Percentiles rank a stretch among this genome's conserved stretches.
These are phyloP conservation scores for Pygocentrus nattereri DNA, from an alignment of 2,797 vertebrate species.

Conservation along the genomic window DNA sequence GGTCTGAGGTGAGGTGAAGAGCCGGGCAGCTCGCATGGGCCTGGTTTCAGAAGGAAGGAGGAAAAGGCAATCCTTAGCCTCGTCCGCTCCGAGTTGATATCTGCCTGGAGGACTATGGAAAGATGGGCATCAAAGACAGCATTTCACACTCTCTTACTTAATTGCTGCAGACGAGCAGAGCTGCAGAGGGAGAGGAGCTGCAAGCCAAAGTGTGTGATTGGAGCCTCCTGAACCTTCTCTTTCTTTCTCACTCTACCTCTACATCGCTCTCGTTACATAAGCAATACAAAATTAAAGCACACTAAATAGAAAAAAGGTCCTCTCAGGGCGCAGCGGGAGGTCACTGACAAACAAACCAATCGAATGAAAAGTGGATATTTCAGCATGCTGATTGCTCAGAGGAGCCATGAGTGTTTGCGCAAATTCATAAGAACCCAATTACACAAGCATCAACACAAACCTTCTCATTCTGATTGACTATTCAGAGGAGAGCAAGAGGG, in stretches of 20 bases:
- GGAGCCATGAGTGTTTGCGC: slow-evolving; percentile 12
- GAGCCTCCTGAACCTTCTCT: slow-evolving; percentile 12
- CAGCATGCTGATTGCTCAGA: slow-evolving; percentile 14
- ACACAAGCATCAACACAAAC: background rate
- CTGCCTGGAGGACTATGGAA: slow-evolving; percentile 15
- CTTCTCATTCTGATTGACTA: slow-evolving; percentile 23
- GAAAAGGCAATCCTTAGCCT: slow-evolving; percentile 9
- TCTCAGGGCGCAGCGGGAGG: slow-evolving; percentile 40
- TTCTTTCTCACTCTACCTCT: background rate
- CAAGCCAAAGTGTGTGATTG: slow-evolving; percentile 13
- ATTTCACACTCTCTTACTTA: slow-evolving; percentile 18
- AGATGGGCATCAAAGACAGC: slow-evolving; percentile 20
- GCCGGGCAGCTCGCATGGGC: slow-evolving; percentile 7
- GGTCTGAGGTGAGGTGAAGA: slow-evolving; percentile 24
- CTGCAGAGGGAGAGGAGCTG: slow-evolving; percentile 17
- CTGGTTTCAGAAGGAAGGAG: background rate
- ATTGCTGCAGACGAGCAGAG: slow-evolving; percentile 16
- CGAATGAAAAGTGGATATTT: slow-evolving; percentile 30
- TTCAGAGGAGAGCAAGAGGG: background rate
- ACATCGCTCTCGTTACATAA: slow-evolving; percentile 36
- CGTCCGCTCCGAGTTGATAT: slow-evolving; percentile 7
- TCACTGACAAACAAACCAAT: slow-evolving; percentile 45
- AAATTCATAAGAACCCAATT: slow-evolving; percentile 22
- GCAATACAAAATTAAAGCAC: slow-evolving; percentile 34
- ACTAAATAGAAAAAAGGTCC: slow-evolving; percentile 47